These are phyloP conservation scores for mouse (Mus musculus) DNA, from an alignment of 2,113 vertebrate genomes.

Conservation along the genomic window DNA sequence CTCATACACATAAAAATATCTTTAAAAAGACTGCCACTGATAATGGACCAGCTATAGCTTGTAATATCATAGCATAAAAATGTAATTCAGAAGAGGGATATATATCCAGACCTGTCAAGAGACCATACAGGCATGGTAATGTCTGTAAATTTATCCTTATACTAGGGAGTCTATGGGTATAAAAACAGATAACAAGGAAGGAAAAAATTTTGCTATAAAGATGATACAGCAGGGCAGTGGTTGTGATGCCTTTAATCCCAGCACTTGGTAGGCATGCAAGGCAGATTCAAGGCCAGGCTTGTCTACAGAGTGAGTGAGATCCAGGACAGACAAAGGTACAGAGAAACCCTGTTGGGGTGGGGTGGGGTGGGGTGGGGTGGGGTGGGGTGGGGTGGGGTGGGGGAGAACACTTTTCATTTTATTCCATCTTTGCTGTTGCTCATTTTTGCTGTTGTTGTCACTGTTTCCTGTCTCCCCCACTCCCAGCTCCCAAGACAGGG, in stretches of 20 bases:
- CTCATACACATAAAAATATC: not conserved
- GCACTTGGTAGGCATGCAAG: not conserved
- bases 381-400: too few species aligned
- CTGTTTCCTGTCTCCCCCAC: too few species aligned
- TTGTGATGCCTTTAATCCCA: not conserved
- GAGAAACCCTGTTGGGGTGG: not conserved
- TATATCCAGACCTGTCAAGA: not conserved
- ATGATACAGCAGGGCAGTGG: not conserved
- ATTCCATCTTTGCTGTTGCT: not conserved
- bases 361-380: too few species aligned
- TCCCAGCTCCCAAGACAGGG: too few species aligned
- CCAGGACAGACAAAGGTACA: not conserved
- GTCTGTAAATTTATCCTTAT: constrained; percentile 11
- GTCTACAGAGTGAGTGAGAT: not conserved
- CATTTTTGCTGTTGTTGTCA: too few species aligned
- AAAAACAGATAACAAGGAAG: not conserved
- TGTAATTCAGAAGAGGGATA: constrained; percentile 17
- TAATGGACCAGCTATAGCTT: not conserved
- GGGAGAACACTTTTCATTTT: not conserved
- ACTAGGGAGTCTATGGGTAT: not conserved
- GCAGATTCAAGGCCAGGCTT: not conserved
- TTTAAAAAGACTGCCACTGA: not conserved
- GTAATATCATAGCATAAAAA: not conserved
- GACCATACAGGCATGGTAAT: not conserved
- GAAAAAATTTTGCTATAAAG: not conserved